Base-by-base conservation (phyloP, 1,140 invertebrate species). In the Heliconius hermathena region DNA sequence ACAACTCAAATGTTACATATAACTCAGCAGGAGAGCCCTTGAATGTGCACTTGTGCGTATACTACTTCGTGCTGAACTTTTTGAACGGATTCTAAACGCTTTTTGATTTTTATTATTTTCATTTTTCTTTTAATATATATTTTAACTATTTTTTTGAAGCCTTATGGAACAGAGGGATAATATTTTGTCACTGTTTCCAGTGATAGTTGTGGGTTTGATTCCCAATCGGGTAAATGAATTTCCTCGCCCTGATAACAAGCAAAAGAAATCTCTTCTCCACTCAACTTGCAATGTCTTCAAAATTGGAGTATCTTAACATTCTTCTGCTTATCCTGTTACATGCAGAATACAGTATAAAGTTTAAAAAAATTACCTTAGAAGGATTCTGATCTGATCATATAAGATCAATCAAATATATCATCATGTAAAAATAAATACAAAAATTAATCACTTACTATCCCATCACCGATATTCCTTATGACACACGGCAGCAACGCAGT, bases 401-500 rank as follows among this genome's bases (percentile, higher is more conserved):
- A 13, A 8, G 41, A 41, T 13, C 41, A 41, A 41, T 41, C 11
- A 41, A 41, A 13, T 3, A 13, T 41, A 41, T 41, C 41, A 41
- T 41, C 9, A 41, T 41, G 11, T 3, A 13, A 41, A 41, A 41
- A 41, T 3, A 41, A 46, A 13, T 46, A 46, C 3, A 46, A 46
- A 46, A 46, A 3, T 46, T 9, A 57, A 57, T n/a, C 6, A 80
- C 97, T 97, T 93, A 98, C 97, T 95, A 97, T 96, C 86, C 97
- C 97, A 88, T 98, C 97, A 73, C 97, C 97, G 83, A 98, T 97
- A 89, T 98, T 97, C 85, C 96, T 96, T 46, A 98, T 97, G 72
- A 97, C 96, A 92, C 97, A 98, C 16, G 97, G 97, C 54, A 98
- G 93, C 38, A 97, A 95, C 4, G 97, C 97, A 4, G 97, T 97